Evolutionary conservation across 2,797 vertebrate species (phyloP), one percentile per base, ranked within the genome.

Genomic region (Rhyacichthys aspro): DNA sequence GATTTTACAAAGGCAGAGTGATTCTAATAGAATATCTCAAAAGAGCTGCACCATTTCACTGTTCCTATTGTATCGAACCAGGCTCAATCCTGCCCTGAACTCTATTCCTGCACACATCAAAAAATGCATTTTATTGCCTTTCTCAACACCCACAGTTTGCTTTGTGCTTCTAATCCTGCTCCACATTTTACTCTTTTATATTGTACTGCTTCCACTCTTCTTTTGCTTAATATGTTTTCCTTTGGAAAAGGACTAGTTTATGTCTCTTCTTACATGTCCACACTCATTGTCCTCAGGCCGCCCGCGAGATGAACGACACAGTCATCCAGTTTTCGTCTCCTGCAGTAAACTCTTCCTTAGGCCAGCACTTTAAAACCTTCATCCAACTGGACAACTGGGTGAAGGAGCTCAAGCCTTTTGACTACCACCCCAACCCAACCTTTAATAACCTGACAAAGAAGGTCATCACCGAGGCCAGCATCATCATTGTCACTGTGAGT

Each of bases 241-340:
- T 2, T 23, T 5, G 7, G 19, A 23, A 23, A 45, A 18, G 2
- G 28, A 5, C 10, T 41, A 41, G 16, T 53, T 60, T 37, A 17
- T 18, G 12, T 48, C 8, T 9, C 17, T 46, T 63, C 42, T 11
- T 3, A 16, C 54, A 9, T 53, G 14, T 49, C 23, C 15, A 28
- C 23, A 28, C 7, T 2, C 50, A 84, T 80, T 88, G 78, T 66
- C 66, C 78, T 59, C 86, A 92, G 85, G 1, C 44, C 0, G 84
- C 68, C 66, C 68, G 85, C 7, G 74, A 70, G 55, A 94, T 92
- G 83, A 97, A 94, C 9, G 92, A 95, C 88, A 94, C 94, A 0
- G 78, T 89, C 0, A 91, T 98, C 18, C 77, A 92, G 73, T 99
- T 99, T 88, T 71, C 74, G 16, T 95, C 97, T 3, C 96, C 94